phyloP scores from a whole-genome alignment of 2,113 vertebrate genomes.

The Herpailurus yagouaroundi region DNA sequence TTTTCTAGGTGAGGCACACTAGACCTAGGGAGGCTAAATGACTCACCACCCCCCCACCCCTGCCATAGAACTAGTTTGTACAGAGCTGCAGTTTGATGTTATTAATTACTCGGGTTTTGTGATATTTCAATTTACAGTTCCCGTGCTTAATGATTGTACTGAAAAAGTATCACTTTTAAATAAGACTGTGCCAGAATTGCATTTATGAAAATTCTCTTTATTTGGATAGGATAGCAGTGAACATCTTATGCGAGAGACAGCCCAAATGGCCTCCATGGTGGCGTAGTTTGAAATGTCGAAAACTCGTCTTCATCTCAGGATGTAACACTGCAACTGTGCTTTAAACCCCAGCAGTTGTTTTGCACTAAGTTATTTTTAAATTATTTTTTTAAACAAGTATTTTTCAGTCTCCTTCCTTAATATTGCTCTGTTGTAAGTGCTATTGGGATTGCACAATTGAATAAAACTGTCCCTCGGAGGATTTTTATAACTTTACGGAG shows the following conservation, averaged over 20 bases:
- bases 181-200: not conserved
- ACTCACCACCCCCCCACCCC: not conserved
- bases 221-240: not conserved
- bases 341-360: conserved; percentile 14
- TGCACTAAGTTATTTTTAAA: conserved; percentile 31
- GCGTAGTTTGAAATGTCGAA: not conserved
- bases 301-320: not conserved
- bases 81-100: not conserved
- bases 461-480: not conserved
- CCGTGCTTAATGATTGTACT: not conserved
- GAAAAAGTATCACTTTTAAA: not conserved
- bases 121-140: not conserved
- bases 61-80: not conserved
- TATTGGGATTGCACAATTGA: not conserved
- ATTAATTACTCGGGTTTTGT: not conserved
- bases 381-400: not conserved
- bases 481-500: not conserved
- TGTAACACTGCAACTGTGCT: not conserved
- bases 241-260: not conserved
- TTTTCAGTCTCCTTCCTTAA: not conserved
- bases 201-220: not conserved
- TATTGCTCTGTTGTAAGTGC: not conserved
- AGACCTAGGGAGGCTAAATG: not conserved
- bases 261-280: not conserved
- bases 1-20: not conserved